Evolutionary conservation across 1,140 invertebrate genomes (phyloP), one percentile per base, ranked within the genome.

Genomic region (Atta cephalotes): DNA sequence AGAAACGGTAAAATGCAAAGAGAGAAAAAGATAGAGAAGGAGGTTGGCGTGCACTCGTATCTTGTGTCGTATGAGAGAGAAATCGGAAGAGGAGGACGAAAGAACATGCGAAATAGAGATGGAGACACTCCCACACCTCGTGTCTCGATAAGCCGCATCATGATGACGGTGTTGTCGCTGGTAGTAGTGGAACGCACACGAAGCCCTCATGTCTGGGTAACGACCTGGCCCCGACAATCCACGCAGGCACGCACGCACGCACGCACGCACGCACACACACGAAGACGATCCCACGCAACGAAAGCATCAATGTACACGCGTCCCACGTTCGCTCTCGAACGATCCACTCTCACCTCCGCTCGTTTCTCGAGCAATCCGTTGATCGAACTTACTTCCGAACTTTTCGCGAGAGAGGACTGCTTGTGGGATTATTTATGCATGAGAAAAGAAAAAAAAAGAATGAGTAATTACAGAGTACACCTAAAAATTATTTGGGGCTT

Each of bases 321-420:
- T 92, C 94, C 93, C 93, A 94, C 94, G 92, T 93, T 89, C 89
- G 88, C 88, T 90, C 92, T 87, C 90, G 89, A 90, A 91, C 91
- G 91, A 88, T 80, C 90, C 88, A 88, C 91, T 88, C 80, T 81
- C 87, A 62, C 70, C 63, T 86, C 74, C 85, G 58, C 87, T 72
- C 88, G 39, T 85, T 84, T 90, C 86, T 88, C 92, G 90, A 82
- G 56, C 53, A 51, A 16, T n/a, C 35, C 82, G 71, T 35, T 31
- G 82, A 72, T 82, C 66, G 53, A 71, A 45, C 25, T 53, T 68
- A 39, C 77, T 80, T 71, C 72, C 89, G 81, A 65, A 51, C 45
- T 60, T 72, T 79, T 62, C 56, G 21, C 25, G 63, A 53, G 10
- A 62, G 9, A 25, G 25, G 14, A 3, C 14, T 39, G 18, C 6